These are phyloP conservation scores for Microvelia longipes DNA, from an alignment of 1,140 invertebrate genomes.

Conservation along the genomic window DNA sequence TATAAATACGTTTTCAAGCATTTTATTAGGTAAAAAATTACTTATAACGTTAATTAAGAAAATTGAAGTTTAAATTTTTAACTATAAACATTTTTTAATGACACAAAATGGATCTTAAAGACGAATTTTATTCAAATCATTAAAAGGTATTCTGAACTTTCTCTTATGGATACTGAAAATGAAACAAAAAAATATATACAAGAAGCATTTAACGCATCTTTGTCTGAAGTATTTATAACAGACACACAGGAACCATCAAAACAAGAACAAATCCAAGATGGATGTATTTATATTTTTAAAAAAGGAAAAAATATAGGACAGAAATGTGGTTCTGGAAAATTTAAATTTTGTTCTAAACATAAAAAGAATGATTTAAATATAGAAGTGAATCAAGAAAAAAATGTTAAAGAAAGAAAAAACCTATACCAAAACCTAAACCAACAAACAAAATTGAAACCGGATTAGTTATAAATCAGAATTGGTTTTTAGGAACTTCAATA, in stretches of 20 bases:
- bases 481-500: conserved; percentile 72
- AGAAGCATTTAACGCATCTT: not conserved
- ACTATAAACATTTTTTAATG: not conserved
- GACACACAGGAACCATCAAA: not conserved
- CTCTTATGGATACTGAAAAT: not conserved
- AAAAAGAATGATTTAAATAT: not conserved
- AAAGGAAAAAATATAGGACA: not conserved
- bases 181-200: not conserved
- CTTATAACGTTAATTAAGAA: not conserved
- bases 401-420: not conserved
- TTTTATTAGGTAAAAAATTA: not conserved
- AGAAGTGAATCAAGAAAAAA: not conserved
- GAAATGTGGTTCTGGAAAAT: not conserved
- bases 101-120: not conserved
- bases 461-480: conserved; percentile 44
- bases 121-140: not conserved
- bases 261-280: not conserved
- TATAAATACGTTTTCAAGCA: not conserved
- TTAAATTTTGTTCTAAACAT: not conserved
- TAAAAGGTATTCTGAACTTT: not conserved
- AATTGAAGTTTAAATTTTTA: not conserved
- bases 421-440: not conserved
- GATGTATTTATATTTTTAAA: not conserved
- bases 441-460: not conserved
- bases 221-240: not conserved